phyloP scores from a whole-genome alignment of 2,113 vertebrate species.

The Pelodiscus sinensis region DNA sequence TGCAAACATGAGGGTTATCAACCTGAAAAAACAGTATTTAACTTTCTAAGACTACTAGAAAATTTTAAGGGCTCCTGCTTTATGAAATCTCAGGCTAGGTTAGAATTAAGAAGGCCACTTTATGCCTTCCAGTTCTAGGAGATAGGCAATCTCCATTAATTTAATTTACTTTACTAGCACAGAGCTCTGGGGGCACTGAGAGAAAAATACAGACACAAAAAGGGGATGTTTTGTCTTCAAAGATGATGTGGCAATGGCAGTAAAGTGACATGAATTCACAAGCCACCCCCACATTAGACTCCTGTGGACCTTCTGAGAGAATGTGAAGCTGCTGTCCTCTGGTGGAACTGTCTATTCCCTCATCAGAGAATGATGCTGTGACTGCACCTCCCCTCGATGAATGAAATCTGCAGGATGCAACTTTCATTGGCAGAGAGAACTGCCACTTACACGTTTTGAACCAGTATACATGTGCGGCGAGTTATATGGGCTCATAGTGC shows the following conservation, averaged over 20 bases:
- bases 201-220: not conserved
- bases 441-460: not conserved
- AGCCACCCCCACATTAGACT: not conserved
- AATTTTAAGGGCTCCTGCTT: not conserved
- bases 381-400: not conserved
- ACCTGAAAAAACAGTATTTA: not conserved
- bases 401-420: not conserved
- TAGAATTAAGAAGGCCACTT: not conserved
- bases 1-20: not conserved
- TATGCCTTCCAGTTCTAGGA: too few relatives aligned
- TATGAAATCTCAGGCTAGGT: not conserved
- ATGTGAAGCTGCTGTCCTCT: not conserved
- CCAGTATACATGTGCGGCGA: too few relatives aligned
- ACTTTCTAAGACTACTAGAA: not conserved
- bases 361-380: not conserved
- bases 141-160: too few relatives aligned
- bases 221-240: not conserved
- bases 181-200: not conserved
- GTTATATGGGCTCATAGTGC: too few relatives aligned
- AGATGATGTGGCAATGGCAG: not conserved
- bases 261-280: not conserved
- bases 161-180: too few relatives aligned
- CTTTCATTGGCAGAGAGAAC: not conserved
- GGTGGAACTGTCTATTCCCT: not conserved
- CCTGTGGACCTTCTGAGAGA: not conserved